These are phyloP conservation scores for Sicus ferrugineus DNA, from an alignment of 2,888 invertebrate genomes.

Conservation along the genomic window DNA sequence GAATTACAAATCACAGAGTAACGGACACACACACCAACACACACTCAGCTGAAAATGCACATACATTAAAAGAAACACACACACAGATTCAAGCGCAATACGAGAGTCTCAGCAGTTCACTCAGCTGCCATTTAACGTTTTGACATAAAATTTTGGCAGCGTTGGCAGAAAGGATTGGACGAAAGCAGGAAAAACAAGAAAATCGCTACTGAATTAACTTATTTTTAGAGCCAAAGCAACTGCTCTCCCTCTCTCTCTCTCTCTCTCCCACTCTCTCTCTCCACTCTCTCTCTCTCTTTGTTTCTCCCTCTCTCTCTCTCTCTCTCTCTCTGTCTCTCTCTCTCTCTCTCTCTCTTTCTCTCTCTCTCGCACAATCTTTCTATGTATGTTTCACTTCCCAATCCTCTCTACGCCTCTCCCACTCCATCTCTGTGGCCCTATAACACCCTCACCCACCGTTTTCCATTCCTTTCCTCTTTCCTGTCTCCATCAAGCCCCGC, in stretches of 20 bases:
- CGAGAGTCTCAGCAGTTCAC: not conserved
- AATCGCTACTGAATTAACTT: not conserved
- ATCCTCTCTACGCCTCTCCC: too few relatives aligned
- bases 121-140: constrained; percentile 28
- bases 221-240: too few relatives aligned
- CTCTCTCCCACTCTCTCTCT: too few relatives aligned
- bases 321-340: too few relatives aligned
- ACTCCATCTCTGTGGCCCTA: too few relatives aligned
- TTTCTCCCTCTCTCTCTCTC: too few relatives aligned
- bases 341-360: too few relatives aligned
- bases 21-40: constrained; percentile 15
- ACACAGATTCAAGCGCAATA: not conserved
- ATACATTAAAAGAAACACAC: not conserved
- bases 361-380: too few relatives aligned
- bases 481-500: too few relatives aligned
- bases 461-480: not conserved
- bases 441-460: not conserved
- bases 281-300: too few relatives aligned
- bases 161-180: not conserved
- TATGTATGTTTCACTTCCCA: too few relatives aligned
- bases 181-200: not conserved
- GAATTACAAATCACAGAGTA: constrained; percentile 27
- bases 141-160: constrained; percentile 34
- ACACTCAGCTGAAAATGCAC: constrained; percentile 5
- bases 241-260: too few relatives aligned